phyloP scores from a whole-genome alignment of 2,888 invertebrate species.

The Lycophotia porphyrea region DNA sequence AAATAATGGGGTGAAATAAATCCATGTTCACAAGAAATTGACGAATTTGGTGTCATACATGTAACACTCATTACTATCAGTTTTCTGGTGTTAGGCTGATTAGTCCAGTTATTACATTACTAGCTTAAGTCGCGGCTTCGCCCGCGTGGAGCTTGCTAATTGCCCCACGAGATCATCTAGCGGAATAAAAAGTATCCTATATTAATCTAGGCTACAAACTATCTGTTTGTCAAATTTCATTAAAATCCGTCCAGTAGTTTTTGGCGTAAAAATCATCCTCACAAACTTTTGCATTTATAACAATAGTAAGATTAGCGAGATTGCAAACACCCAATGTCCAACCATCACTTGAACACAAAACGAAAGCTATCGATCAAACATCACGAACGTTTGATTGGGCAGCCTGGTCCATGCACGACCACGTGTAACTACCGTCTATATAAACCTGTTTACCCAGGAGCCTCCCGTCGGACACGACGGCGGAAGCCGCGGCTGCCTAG shows the following conservation, averaged over 20 bases:
- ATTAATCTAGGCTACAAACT: background rate
- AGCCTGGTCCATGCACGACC: background rate
- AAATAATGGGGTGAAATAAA: background rate
- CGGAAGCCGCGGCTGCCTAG: slow-evolving; percentile 74
- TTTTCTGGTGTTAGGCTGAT: background rate
- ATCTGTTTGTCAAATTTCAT: background rate
- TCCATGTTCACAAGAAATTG: background rate
- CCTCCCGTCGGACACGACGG: slow-evolving; percentile 45
- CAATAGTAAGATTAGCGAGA: background rate
- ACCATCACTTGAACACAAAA: background rate
- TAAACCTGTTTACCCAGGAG: slow-evolving; percentile 9
- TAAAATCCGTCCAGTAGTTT: background rate
- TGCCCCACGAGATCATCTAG: background rate
- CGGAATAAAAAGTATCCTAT: background rate
- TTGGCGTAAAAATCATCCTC: background rate
- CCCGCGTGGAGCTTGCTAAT: background rate
- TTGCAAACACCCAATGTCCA: background rate
- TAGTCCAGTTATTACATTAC: background rate
- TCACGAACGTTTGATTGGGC: background rate
- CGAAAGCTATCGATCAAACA: background rate
- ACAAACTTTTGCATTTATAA: background rate
- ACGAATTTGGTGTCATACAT: background rate
- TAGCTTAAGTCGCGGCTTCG: too few species aligned
- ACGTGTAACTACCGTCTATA: slow-evolving; percentile 5
- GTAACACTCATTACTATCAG: too few species aligned